Percentiles rank a stretch among this genome's conserved stretches.
These are phyloP conservation scores for Cephonodes hylas DNA, from an alignment of 2,888 invertebrate species.

Conservation along the genomic window DNA sequence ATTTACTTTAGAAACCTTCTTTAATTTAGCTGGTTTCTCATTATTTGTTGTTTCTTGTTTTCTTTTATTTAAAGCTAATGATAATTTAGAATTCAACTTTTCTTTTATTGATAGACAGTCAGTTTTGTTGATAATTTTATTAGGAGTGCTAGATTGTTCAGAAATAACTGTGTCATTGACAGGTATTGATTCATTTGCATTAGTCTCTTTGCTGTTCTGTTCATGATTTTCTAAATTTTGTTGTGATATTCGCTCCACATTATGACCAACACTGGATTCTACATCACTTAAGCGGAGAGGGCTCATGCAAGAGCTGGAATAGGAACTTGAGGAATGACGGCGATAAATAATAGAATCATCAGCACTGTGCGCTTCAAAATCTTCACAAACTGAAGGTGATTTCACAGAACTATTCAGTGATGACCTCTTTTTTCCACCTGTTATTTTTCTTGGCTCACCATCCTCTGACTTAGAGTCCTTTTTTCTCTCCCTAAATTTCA, in stretches of 20 bases:
- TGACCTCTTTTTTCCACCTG: constrained; percentile 58
- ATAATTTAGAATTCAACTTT: constrained; percentile 70
- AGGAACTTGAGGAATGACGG: constrained; percentile 91
- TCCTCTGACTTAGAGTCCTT: constrained; percentile 64
- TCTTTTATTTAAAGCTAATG: constrained; percentile 69
- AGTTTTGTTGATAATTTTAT: constrained; percentile 65
- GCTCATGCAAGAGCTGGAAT: constrained; percentile 86
- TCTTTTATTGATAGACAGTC: constrained; percentile 72
- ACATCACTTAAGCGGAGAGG: constrained; percentile 82
- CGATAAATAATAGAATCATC: constrained; percentile 91
- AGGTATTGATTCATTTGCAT: constrained; percentile 15
- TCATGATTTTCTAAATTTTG: constrained; percentile 29
- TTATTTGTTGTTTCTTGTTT: constrained; percentile 58
- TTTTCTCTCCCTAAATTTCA: constrained; percentile 78
- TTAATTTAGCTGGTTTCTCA: constrained; percentile 64
- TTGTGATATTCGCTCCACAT: constrained; percentile 33
- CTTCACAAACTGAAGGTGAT: constrained; percentile 82
- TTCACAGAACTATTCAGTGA: constrained; percentile 67
- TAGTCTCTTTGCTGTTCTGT: constrained; percentile 18
- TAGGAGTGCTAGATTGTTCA: constrained; percentile 33
- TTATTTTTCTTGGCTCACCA: constrained; percentile 59
- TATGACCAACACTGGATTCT: constrained; percentile 46
- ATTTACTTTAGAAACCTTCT: constrained; percentile 45
- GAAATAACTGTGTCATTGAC: constrained; percentile 40
- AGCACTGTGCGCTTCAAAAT: constrained; percentile 83